Evolutionary conservation across 2,888 invertebrate genomes (phyloP), one percentile per base, ranked within the genome.

Genomic region (Helobdella robusta): DNA sequence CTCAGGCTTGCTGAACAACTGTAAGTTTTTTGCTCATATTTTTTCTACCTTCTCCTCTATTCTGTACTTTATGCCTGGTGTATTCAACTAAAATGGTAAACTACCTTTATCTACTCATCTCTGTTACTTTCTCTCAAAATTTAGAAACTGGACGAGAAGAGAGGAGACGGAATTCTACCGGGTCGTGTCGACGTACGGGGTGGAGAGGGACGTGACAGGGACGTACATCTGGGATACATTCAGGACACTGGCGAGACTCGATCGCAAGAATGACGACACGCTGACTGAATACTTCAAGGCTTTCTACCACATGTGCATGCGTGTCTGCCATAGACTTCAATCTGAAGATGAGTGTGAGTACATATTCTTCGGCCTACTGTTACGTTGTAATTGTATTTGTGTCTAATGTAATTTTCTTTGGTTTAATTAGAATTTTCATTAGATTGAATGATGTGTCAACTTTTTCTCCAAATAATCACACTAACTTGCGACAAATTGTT

Each of bases 131-230:
- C n/a, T n/a, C n/a, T n/a, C n/a, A n/a, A n/a, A n/a, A n/a, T n/a
- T 1, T 32, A 66, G 66, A 15, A 61, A 64, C 35, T 98, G 97
- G 98, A 87, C 91, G 20, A 86, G 91, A 59, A 86, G 93, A 30
- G 98, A 98, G 79, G 97, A 98, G 80, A 88, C 89, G 68, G 95
- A 98, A 75, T 98, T 98, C 81, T 87, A 93, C 74, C 85, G 94
- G 64, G 89, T 94, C 1, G 88, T 97, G 4, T 91, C 94, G 0
- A 91, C 92, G 0, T 98, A 91, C 78, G 98, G 98, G 65, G 89
- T 98, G 2, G 94, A 95, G 79, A 90, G 88, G 75, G 74, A 78
- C 69, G 68, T 73, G 2, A 75, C 73, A 5, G 73, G 75, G 8
- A 68, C 73, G n/a, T 89, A 88, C 73, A 60, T 64, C 75, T 94